Evolutionary conservation across 2,797 vertebrate genomes (phyloP), one percentile per base, ranked within the genome.

Genomic region (Artibeus lituratus): DNA sequence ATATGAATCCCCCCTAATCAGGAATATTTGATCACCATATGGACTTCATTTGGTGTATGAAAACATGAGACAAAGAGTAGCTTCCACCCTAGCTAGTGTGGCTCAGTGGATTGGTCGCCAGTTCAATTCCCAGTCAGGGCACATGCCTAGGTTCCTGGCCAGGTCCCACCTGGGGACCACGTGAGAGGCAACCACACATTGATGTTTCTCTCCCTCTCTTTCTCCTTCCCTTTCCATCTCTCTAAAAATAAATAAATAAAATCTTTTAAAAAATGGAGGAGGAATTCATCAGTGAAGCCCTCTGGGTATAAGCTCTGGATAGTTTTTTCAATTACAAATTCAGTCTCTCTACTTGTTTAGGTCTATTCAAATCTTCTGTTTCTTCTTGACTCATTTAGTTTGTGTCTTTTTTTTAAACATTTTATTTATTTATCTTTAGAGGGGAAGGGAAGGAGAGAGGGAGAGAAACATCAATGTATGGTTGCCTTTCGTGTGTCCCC

Each of bases 1-100:
- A 99, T 62, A 99, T 82, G 51, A 96, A 99, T 99, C 32, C 99
- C 99, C 97, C 99, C 98, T 93, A 99, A 95, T 37, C 99, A 99
- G 87, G 99, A 99, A 96, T 99, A 99, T 95, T 99, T 99, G 10
- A 99, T 99, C 96, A 99, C 98, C 98, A 98, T 98, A 72, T 82
- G 98, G 95, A 99, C 98, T 0, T 99, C 99, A 19, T 98, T 78
- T 0, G 99, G 99, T 2, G 99, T 99, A 85, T 99, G 59, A 62
- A 99, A 91, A 99, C 98, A 5, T 99, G 99, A 24, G 99, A 99
- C 97, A 98, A 98, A 1, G 99, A 99, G 97, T 99, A 99, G 0
- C 99, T 98, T 91, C 99, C 99, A 5, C 59, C 29, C 59, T 62
- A 12, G 59, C 29, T 62, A 29, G 59, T 32, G 19, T 59, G 57